Conservation (phyloP, 2,888 invertebrate species). For the Platycheirus albimanus region DNA sequence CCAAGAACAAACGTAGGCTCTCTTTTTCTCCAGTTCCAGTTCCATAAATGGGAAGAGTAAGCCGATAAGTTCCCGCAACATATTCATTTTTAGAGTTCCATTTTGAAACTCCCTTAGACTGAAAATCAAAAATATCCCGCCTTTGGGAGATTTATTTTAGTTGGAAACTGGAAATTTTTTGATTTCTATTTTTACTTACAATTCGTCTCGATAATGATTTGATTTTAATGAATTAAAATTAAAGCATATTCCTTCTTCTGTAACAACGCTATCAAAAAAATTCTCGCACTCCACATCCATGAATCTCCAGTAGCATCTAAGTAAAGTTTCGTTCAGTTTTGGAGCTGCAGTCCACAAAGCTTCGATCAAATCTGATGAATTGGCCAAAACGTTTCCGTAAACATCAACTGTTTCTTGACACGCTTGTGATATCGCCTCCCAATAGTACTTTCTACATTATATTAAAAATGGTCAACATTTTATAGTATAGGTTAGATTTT, state of each 20-base stretch:
- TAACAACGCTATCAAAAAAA: neutral
- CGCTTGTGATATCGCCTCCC: neutral
- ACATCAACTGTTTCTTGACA: neutral
- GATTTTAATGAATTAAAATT: neutral
- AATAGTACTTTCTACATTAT: neutral
- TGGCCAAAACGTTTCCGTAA: neutral
- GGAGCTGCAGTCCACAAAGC: neutral
- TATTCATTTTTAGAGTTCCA: too few species aligned
- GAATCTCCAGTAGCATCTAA: neutral
- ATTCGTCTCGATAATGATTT: neutral
- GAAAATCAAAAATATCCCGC: too few species aligned
- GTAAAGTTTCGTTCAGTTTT: neutral
- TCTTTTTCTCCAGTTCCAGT: neutral
- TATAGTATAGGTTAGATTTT: too few species aligned
- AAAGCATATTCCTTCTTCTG: constrained; percentile 5
- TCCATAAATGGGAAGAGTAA: neutral
- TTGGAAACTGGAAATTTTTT: neutral
- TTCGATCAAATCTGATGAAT: neutral
- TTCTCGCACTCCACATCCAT: too few species aligned
- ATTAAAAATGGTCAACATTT: too few species aligned
- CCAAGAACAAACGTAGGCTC: neutral
- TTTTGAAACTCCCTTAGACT: too few species aligned
- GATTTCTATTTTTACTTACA: neutral
- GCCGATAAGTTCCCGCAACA: too few species aligned
- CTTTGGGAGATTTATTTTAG: too few species aligned